phyloP scores from a whole-genome alignment of 2,888 invertebrate species.

The Mechanitis mazaeus region DNA sequence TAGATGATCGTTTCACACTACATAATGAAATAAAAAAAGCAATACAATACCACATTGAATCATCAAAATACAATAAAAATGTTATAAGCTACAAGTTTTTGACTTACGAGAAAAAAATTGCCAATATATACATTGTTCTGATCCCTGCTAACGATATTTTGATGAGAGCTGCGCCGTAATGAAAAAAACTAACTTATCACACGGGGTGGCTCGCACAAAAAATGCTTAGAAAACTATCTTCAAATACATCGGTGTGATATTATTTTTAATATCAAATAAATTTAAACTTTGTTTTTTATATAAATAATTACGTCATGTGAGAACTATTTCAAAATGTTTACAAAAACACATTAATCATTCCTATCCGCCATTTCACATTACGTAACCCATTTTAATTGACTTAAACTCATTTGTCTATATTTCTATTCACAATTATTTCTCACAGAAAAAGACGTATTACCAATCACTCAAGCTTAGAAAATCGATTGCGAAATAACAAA shows the following conservation, averaged over 20 bases:
- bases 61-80: conserved; percentile 50
- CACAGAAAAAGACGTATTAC: conserved; percentile 23
- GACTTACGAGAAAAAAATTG: conserved; percentile 68
- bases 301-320: too few relatives aligned
- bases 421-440: conserved; percentile 13
- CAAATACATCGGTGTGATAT: conserved; percentile 16
- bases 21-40: conserved; percentile 14
- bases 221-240: conserved; percentile 40
- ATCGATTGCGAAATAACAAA: conserved; percentile 50
- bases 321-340: neutral
- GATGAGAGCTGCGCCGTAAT: conserved; percentile 63
- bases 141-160: conserved; percentile 66
- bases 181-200: conserved; percentile 44
- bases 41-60: conserved; percentile 37
- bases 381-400: neutral
- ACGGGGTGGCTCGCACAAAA: conserved; percentile 29
- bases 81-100: conserved; percentile 49
- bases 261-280: neutral
- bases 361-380: neutral
- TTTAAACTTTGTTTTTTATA: too few relatives aligned
- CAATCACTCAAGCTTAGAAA: conserved; percentile 54
- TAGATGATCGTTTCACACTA: conserved; percentile 26
- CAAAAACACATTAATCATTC: too few relatives aligned
- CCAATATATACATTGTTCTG: conserved; percentile 57
- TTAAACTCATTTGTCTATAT: neutral